phyloP scores from a whole-genome alignment of 1,140 invertebrate species.

The Stegodyphus mimosarum region DNA sequence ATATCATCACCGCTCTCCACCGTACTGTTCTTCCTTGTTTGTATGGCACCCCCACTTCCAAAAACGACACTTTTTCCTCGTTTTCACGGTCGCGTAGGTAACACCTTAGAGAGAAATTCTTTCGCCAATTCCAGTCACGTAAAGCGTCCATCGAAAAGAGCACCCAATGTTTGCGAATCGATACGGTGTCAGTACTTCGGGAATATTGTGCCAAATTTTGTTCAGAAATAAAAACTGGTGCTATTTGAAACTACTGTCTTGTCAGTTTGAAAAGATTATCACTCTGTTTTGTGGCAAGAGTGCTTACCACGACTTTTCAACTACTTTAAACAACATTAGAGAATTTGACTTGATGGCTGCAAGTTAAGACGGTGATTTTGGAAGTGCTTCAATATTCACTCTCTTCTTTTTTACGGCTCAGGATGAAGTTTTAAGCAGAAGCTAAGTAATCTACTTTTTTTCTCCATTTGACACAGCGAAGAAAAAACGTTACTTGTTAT shows the following conservation, averaged over 20 bases:
- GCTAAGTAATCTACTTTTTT: too few species aligned
- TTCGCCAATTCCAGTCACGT: background rate
- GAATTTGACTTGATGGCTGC: too few species aligned
- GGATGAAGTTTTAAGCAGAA: too few species aligned
- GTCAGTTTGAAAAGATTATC: background rate
- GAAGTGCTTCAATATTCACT: too few species aligned
- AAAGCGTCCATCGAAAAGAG: background rate
- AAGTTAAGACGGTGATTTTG: too few species aligned
- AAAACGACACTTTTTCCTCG: constrained; percentile 19
- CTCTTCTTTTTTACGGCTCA: too few species aligned
- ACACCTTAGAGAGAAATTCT: background rate
- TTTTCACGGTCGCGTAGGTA: constrained; percentile 38
- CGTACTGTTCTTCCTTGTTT: constrained; percentile 38
- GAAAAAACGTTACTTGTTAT: too few species aligned
- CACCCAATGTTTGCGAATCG: background rate
- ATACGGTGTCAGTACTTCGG: background rate
- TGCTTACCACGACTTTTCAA: too few species aligned
- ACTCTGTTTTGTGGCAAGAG: background rate
- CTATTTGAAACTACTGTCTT: background rate
- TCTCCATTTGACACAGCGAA: too few species aligned
- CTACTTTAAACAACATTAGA: too few species aligned
- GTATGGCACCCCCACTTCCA: constrained; percentile 20
- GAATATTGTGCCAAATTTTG: background rate
- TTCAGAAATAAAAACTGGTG: background rate
- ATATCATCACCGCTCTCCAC: constrained; percentile 13